Percentiles rank a stretch among this genome's conserved stretches.
These are phyloP conservation scores for Pteronotus mesoamericanus DNA, from an alignment of 2,797 vertebrate species.

Conservation along the genomic window DNA sequence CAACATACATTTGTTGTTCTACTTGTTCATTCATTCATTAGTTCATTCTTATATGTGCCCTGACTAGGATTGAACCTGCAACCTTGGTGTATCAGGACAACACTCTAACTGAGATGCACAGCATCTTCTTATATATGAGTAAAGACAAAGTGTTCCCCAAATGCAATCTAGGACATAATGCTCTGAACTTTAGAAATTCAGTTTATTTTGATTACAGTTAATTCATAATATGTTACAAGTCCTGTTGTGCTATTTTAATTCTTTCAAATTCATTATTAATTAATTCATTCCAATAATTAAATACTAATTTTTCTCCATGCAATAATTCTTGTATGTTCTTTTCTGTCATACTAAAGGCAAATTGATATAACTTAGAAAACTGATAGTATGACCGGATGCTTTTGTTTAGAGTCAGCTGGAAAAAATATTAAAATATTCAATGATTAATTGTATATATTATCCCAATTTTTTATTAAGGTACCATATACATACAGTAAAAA, in stretches of 20 bases:
- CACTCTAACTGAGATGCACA: neutral
- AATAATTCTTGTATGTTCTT: neutral
- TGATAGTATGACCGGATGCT: neutral
- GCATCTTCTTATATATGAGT: neutral
- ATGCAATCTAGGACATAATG: neutral
- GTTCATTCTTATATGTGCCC: too few relatives aligned
- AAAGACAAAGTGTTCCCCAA: neutral
- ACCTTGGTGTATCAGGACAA: too few relatives aligned
- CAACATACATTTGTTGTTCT: too few relatives aligned
- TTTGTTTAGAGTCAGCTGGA: neutral
- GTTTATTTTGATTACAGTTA: neutral
- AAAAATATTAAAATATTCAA: neutral
- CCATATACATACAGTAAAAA: neutral
- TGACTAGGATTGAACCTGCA: too few relatives aligned
- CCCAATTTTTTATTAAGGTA: neutral
- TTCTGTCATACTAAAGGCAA: neutral
- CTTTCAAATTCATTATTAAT: neutral
- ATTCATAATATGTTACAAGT: slow-evolving; percentile 1
- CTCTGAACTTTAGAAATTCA: slow-evolving; percentile 22
- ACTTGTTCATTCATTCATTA: too few relatives aligned
- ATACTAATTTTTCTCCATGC: neutral
- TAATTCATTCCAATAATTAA: neutral
- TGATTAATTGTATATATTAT: neutral
- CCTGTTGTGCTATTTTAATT: neutral
- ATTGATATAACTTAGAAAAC: neutral